These are phyloP conservation scores for Axis porcinus DNA, from an alignment of 2,113 vertebrate genomes.

Conservation along the genomic window DNA sequence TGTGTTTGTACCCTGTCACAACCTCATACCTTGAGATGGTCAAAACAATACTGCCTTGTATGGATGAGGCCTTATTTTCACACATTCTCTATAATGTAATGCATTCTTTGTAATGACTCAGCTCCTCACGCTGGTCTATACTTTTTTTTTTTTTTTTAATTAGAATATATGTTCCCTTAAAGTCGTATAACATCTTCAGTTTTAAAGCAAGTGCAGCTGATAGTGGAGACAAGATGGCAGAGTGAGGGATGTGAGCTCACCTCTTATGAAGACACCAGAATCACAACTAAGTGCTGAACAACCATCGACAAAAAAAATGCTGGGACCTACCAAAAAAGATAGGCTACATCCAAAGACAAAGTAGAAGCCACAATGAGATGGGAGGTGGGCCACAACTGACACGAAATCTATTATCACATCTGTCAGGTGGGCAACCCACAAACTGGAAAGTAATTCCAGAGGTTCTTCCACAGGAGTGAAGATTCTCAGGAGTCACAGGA, in stretches of 20 bases:
- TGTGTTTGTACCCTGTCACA: background rate
- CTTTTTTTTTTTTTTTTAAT: background rate
- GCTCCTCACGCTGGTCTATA: background rate
- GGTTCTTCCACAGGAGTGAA: background rate
- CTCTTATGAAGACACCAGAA: background rate
- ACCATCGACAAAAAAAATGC: background rate
- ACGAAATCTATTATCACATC: background rate
- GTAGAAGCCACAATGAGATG: background rate
- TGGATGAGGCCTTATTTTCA: background rate
- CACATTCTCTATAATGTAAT: background rate
- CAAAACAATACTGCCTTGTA: background rate
- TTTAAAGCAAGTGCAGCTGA: background rate
- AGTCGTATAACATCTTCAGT: too few species aligned
- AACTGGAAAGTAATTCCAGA: background rate
- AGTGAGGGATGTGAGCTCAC: background rate
- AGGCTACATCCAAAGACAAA: background rate
- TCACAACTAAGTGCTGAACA: background rate
- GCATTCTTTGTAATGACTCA: background rate
- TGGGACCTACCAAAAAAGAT: background rate
- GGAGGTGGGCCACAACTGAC: background rate
- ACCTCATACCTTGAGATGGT: background rate
- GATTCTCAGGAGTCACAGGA: background rate
- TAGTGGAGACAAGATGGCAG: background rate
- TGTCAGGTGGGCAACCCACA: background rate
- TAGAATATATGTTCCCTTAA: background rate